Conservation (phyloP, 2,797 vertebrate species). For the Anguilla anguilla region DNA sequence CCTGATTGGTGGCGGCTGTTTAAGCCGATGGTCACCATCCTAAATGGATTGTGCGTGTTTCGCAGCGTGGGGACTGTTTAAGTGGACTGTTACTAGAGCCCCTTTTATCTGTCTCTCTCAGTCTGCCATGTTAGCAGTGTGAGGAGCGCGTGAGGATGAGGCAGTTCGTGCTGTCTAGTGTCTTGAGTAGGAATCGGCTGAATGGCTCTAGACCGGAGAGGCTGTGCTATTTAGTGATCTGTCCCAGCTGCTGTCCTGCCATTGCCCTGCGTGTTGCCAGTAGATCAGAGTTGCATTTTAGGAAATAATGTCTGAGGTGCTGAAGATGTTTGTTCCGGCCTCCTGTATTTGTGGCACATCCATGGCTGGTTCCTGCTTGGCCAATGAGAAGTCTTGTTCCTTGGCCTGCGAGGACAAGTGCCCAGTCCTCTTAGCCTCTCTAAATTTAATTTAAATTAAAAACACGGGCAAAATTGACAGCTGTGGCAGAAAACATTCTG, state of each 20-base stretch:
- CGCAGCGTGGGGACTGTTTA: background rate
- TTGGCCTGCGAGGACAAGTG: background rate
- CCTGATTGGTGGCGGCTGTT: conserved; percentile 36
- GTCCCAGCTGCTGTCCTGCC: background rate
- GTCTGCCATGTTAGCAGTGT: background rate
- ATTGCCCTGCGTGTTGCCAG: background rate
- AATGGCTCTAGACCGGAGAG: background rate
- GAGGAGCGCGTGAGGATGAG: background rate
- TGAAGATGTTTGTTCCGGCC: background rate
- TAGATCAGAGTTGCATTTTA: background rate
- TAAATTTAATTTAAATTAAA: background rate
- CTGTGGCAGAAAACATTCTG: background rate
- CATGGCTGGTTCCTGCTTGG: background rate
- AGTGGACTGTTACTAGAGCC: conserved; percentile 14
- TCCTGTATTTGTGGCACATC: background rate
- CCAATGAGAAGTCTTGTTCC: background rate
- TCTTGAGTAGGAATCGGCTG: background rate
- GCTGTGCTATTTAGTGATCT: background rate
- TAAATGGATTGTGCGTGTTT: conserved; percentile 32
- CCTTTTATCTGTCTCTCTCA: conserved; percentile 5
- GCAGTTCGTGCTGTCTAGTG: background rate
- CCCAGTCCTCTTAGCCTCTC: background rate
- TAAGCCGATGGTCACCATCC: conserved; percentile 38
- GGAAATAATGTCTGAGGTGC: background rate
- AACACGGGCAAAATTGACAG: background rate